Base-by-base conservation (phyloP, 1,140 invertebrate genomes). In the Nymphalis io region DNA sequence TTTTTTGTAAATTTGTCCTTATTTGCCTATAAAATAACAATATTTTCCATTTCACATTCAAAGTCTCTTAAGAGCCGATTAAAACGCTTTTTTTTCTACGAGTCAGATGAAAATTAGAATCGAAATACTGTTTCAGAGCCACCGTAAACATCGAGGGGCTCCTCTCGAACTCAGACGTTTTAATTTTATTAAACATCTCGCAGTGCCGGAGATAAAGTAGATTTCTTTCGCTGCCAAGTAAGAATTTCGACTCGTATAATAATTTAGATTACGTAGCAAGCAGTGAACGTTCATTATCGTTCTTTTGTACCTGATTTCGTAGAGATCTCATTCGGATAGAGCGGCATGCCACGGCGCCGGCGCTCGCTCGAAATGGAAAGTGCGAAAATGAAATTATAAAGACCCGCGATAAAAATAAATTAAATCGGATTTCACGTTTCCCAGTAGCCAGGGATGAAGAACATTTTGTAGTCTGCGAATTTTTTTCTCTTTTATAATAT, bases 321-420 rank as follows among this genome's bases (percentile, higher is more conserved):
- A 75, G 85, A 91, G 89, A 90, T 91, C 88, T 88, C 88, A 91
- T 91, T 91, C 88, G 85, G 89, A 91, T 91, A 91, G 87, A 89
- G 83, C 82, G 78, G 79, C 85, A 81, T 82, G 87, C 86, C 84
- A 82, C 85, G 86, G 86, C 88, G 84, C 86, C 85, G 82, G 87
- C 86, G 82, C 81, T 82, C 85, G 82, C 85, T 87, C 83, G 81
- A 91, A 90, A 91, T 90, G 88, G 88, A 91, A 91, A 92, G 89
- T 90, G 90, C 84, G 90, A 92, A 92, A 92, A 92, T 91, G 88
- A 92, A 92, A 92, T 92, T 92, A 92, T 90, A 91, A 89, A 90
- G 86, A 81, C 83, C 87, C 77, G 80, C 88, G 88, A 91, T 92
- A 92, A 92, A 92, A 92, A 92, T 91, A 92, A 92, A 92, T 92